Percentiles rank a stretch among this genome's conserved stretches.
These are phyloP conservation scores for Amphilophus citrinellus DNA, from an alignment of 2,113 vertebrate genomes.

Conservation along the genomic window DNA sequence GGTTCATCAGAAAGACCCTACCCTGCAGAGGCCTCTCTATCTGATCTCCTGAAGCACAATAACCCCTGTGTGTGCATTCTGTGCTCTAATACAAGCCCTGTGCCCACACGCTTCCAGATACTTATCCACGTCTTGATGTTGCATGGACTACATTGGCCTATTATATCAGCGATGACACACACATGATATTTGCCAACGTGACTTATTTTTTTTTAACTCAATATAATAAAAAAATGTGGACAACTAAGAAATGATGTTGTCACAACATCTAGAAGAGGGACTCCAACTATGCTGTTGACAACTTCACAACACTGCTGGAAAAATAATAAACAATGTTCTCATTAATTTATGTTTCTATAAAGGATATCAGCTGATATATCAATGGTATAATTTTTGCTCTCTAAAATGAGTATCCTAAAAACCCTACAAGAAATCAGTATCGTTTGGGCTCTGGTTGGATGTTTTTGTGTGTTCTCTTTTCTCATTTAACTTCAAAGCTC, in stretches of 20 bases:
- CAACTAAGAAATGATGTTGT: background rate
- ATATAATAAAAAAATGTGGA: background rate
- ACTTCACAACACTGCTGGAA: background rate
- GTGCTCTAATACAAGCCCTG: background rate
- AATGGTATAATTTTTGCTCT: too few species aligned
- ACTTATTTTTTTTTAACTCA: background rate
- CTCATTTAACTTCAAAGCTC: slow-evolving; percentile 32
- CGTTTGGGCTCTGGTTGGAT: background rate
- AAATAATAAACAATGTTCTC: background rate
- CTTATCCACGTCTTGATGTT: slow-evolving; percentile 13
- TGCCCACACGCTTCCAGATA: slow-evolving; percentile 7
- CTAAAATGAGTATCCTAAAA: background rate
- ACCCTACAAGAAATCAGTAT: background rate
- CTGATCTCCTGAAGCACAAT: slow-evolving; percentile 66
- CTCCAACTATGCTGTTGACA: background rate
- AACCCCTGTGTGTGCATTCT: slow-evolving; percentile 38
- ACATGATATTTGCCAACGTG: background rate
- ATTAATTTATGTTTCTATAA: background rate
- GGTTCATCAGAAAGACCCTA: slow-evolving; percentile 31
- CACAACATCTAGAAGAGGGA: background rate
- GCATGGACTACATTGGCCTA: background rate
- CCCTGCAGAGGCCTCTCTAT: slow-evolving; percentile 46
- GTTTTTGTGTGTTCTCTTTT: slow-evolving; percentile 15
- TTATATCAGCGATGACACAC: background rate
- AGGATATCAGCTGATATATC: background rate